phyloP scores from a whole-genome alignment of 2,888 invertebrate genomes.

The Icerya purchasi region DNA sequence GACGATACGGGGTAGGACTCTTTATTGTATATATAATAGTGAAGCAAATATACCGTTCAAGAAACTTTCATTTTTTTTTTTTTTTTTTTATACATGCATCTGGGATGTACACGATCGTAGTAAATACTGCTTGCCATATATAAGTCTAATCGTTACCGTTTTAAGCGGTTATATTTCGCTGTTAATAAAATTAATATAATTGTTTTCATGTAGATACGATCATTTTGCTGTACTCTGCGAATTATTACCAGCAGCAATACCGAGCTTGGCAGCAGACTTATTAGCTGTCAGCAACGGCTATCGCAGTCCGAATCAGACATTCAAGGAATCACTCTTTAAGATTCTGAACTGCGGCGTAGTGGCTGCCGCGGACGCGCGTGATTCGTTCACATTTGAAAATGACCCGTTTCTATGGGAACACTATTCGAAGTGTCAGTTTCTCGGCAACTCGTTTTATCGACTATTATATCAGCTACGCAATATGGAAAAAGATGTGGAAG shows the following conservation, averaged over 20 bases:
- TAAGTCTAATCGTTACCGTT: not conserved
- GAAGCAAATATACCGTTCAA: no score
- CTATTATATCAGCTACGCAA: conserved; percentile 4
- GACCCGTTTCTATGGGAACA: conserved; percentile 40
- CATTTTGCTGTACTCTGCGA: conserved; percentile 48
- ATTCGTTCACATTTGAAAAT: conserved; percentile 27
- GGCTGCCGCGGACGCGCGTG: conserved; percentile 17
- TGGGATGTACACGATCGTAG: not conserved
- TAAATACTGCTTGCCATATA: not conserved
- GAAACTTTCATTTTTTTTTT: conserved; percentile 2
- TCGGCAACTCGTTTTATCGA: conserved; percentile 32
- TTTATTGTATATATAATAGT: no score
- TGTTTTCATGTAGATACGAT: conserved; percentile 31
- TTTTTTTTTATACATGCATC: not conserved
- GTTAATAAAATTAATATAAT: no score
- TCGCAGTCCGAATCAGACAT: conserved; percentile 29
- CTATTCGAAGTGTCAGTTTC: conserved; percentile 38
- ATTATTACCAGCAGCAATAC: conserved; percentile 39
- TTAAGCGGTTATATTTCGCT: not conserved
- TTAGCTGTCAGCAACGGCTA: conserved; percentile 37
- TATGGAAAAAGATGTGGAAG: conserved; percentile 7
- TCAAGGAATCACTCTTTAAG: conserved; percentile 28
- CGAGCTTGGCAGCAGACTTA: conserved; percentile 38
- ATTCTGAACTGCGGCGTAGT: conserved; percentile 33
- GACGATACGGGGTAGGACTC: no score